Evolutionary conservation across 2,888 invertebrate species (phyloP).

Genomic region (Megaustenia siamemsis): DNA sequence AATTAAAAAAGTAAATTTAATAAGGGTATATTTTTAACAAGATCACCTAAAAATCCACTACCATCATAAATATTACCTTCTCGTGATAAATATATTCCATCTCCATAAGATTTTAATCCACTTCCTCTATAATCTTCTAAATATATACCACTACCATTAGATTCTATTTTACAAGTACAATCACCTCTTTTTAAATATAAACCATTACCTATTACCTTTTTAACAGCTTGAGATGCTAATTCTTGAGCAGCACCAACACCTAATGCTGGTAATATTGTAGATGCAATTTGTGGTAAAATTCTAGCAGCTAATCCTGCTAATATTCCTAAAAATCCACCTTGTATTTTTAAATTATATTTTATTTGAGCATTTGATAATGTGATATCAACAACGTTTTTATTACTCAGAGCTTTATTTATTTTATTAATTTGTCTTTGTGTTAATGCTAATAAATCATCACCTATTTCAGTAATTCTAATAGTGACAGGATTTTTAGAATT

Average conservation of each 20-base stretch:
- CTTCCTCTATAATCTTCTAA: slow-evolving; percentile 45
- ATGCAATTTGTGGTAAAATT: slow-evolving; percentile 48
- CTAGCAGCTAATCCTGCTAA: slow-evolving; percentile 38
- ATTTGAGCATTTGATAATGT: slow-evolving; percentile 51
- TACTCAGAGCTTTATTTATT: slow-evolving; percentile 49
- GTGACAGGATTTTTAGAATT: slow-evolving; percentile 32
- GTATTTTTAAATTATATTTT: slow-evolving; percentile 50
- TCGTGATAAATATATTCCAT: slow-evolving; percentile 51
- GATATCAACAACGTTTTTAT: slow-evolving; percentile 52
- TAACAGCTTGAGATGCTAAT: slow-evolving; percentile 46
- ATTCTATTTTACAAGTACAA: slow-evolving; percentile 52
- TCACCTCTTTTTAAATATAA: slow-evolving; percentile 56
- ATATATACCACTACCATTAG: slow-evolving; percentile 55
- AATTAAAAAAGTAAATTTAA: too few species aligned
- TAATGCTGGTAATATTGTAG: slow-evolving; percentile 39
- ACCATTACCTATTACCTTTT: slow-evolving; percentile 43
- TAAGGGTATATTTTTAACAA: too few species aligned
- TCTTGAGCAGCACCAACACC: slow-evolving; percentile 53
- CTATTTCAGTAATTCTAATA: slow-evolving; percentile 47
- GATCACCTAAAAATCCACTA: too few species aligned
- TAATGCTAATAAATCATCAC: slow-evolving; percentile 42
- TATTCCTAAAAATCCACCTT: slow-evolving; percentile 56
- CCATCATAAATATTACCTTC: slow-evolving; percentile 35
- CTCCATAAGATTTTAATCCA: slow-evolving; percentile 50
- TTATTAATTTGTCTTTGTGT: slow-evolving; percentile 54